Conservation (phyloP, 2,888 invertebrate genomes). For the Arge pagana region DNA sequence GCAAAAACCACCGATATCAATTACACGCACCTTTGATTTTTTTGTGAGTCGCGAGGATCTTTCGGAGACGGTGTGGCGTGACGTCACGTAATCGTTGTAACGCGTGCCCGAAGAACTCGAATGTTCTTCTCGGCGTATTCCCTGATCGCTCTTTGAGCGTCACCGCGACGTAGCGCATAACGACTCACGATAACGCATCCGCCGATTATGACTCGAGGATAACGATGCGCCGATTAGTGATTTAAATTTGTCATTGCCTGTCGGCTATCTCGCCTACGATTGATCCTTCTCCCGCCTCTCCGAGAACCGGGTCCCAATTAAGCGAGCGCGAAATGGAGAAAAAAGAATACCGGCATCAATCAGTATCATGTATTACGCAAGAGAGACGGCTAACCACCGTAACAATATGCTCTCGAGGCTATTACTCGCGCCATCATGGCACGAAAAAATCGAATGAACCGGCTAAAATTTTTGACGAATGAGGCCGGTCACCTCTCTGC, state of each 20-base stretch:
- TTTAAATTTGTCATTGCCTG: conserved; percentile 10
- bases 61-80: conserved; percentile 2
- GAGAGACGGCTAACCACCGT: too few species aligned
- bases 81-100: conserved; percentile 26
- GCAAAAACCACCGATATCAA: conserved; percentile 36
- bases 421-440: too few species aligned
- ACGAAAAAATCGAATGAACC: too few species aligned
- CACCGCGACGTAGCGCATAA: conserved; percentile 1
- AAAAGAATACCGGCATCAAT: neutral
- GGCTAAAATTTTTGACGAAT: too few species aligned
- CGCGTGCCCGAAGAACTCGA: conserved; percentile 2
- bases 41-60: conserved; percentile 19
- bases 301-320: conserved; percentile 8
- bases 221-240: neutral
- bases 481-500: conserved; percentile 7
- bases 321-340: neutral
- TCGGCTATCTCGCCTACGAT: too few species aligned
- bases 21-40: conserved; percentile 33
- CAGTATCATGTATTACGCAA: conserved; percentile 14
- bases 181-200: neutral
- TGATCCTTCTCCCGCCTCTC: conserved; percentile 3
- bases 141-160: conserved; percentile 30
- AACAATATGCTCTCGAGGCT: too few species aligned
- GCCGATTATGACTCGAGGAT: too few species aligned
- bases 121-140: conserved; percentile 20